Evolutionary conservation across 2,888 invertebrate species (phyloP).

Genomic region (Lasioglossum vierecki): DNA sequence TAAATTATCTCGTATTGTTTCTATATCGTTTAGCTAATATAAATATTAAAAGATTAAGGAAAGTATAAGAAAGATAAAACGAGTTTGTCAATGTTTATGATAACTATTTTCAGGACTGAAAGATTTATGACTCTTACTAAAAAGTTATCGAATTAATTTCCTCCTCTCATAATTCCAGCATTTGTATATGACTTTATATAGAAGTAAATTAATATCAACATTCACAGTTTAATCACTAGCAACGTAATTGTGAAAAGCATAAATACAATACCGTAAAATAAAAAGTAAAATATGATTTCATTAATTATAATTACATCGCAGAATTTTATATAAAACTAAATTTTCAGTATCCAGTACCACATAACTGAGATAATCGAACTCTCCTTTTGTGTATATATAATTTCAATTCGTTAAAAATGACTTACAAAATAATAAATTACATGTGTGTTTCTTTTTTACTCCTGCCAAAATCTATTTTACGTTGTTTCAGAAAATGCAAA

Average conservation of each 20-base stretch:
- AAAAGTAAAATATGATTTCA: no score
- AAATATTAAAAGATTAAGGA: not conserved
- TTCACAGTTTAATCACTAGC: not conserved
- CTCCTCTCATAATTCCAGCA: no score
- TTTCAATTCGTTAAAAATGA: not conserved
- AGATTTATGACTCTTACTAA: no score
- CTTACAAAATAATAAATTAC: not conserved
- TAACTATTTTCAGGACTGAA: no score
- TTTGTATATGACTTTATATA: not conserved
- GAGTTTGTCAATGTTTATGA: not conserved
- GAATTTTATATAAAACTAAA: not conserved
- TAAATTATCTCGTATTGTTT: not conserved
- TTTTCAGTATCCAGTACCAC: no score
- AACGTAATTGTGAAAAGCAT: not conserved
- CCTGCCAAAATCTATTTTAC: not conserved
- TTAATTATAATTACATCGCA: no score
- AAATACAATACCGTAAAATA: not conserved
- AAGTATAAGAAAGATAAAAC: not conserved
- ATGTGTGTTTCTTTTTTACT: not conserved
- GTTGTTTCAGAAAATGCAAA: not conserved
- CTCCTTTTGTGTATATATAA: not conserved
- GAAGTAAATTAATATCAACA: not conserved
- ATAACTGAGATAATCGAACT: not conserved
- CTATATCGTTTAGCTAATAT: not conserved
- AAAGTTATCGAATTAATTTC: no score